Base-by-base conservation (phyloP, 2,888 invertebrate genomes). In the Chrysopilus asiliformis region DNA sequence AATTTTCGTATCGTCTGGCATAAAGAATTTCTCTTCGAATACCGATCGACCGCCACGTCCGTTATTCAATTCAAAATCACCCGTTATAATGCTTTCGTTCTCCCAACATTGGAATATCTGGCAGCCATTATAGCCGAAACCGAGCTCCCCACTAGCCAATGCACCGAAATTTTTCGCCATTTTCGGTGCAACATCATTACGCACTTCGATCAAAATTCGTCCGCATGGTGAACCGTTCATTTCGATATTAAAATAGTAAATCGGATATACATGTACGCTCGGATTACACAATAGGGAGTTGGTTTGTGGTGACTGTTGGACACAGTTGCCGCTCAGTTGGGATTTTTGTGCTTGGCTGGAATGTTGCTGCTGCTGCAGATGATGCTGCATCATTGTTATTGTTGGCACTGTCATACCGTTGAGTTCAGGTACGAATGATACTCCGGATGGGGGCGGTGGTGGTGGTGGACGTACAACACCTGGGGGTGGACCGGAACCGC, bases 91-190 rank as follows among this genome's bases (percentile, higher is more conserved):
- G 55, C 81, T 81, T 57, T 84, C 82, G 45, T 78, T 76, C 50
- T 78, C 79, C 83, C 83, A 83, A 53, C 82, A 81, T 56, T 83
- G 82, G 60, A 83, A 84, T 48, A 84, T 76, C 48, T 74, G 68
- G 58, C 84, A 84, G 26, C 83, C 83, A 49, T 78, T 79, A 60
- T 82, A 84, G 30, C 82, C 79, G 49, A 76, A 72, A 17, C 83
- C 81, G 20, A 75, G 68, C 52, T 81, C 81, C 32, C 81, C 79
- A 8, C 76, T 76, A 14, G 78, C 70, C 30, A 83, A 64, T 15
- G 76, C 70, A 35, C 75, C 72, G 56, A 84, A 84, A 60, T 83
- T 83, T 55, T 79, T 78, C 19, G 79, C 75, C 82, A 84, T 83
- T 55, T 77, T 78, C 13, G 83, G 84, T 13, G 84, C 83, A 19